Conservation (phyloP, 2,888 invertebrate genomes). For the Pardosa pseudoannulata region DNA sequence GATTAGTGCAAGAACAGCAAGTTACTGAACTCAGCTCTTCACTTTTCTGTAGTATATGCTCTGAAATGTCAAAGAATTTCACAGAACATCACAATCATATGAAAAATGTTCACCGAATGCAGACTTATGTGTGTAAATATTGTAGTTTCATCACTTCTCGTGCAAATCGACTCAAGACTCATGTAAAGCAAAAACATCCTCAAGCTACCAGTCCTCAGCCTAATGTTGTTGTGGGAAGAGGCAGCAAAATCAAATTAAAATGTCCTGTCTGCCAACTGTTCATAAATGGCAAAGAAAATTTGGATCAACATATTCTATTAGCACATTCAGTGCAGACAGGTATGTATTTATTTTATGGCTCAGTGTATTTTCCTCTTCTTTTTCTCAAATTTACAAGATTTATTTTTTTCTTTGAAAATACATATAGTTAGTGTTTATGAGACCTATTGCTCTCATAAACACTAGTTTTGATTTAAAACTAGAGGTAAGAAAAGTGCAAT, state of each 20-base stretch:
- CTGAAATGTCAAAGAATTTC: slow-evolving; percentile 71
- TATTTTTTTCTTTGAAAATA: too few relatives aligned
- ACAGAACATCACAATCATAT: slow-evolving; percentile 74
- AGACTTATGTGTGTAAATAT: slow-evolving; percentile 74
- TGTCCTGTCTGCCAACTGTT: slow-evolving; percentile 74
- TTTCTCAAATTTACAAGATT: too few relatives aligned
- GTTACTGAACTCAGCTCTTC: slow-evolving; percentile 71
- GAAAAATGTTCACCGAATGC: slow-evolving; percentile 74
- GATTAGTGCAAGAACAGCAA: slow-evolving; percentile 73
- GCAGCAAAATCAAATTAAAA: slow-evolving; percentile 68
- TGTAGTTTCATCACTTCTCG: slow-evolving; percentile 74
- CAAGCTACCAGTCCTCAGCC: slow-evolving; percentile 33
- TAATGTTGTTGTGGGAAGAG: slow-evolving; percentile 20
- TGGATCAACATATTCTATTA: slow-evolving; percentile 74
- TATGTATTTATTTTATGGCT: slow-evolving; percentile 19
- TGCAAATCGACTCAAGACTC: slow-evolving; percentile 71
- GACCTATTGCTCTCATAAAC: too few relatives aligned
- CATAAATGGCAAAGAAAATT: slow-evolving; percentile 73
- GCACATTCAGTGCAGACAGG: slow-evolving; percentile 75
- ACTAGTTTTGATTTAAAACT: too few relatives aligned
- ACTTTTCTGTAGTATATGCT: slow-evolving; percentile 74
- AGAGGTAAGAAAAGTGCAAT: too few relatives aligned
- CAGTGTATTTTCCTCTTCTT: too few relatives aligned
- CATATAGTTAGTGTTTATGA: too few relatives aligned
- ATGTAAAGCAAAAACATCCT: slow-evolving; percentile 74